Base-by-base conservation (phyloP, 2,113 vertebrate genomes). In the Gymnarchus niloticus region DNA sequence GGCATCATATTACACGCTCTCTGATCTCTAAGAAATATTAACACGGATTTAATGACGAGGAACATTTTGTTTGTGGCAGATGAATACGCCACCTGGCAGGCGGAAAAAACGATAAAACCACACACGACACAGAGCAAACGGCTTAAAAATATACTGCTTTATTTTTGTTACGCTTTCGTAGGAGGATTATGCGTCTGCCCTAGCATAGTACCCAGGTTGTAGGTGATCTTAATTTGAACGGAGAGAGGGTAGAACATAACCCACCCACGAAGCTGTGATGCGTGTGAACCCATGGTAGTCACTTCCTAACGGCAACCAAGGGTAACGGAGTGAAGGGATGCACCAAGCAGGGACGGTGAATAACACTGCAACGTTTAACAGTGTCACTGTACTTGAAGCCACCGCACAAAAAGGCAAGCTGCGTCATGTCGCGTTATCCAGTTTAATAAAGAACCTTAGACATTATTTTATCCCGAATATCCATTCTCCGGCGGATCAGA, bases 1-100 rank as follows among this genome's bases (percentile, higher is more conserved):
- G 83, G 48, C 61, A 41, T 84, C 19, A 7, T 33, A 48, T 80
- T 56, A 85, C 73, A 78, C 41, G 65, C 17, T 52, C 41, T 80
- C 19, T 80, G 52, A 57, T 85, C 52, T 56, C 37, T 57, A 56
- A 46, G n/a, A 77, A 85, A 77, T 85, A 19, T 17, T 44, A 56
- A 56, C 48, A 82, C 46, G 80, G 33, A 44, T 80, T 56, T 78
- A 52, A 85, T 77, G 49, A 44, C 51, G 23, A 51, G 12, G 23
- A 78, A 56, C 33, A 41, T 85, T 85, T 56, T 28, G 65, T 44
- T 57, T 59, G 46, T 81, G 37, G 21, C 69, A 78, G 33, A 44
- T 85, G 33, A 85, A 78, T 85, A 17, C 23, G n/a, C 33, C 17
- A 37, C 61, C 46, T 73, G 78, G n/a, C 46, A 17, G 12, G 76